phyloP scores from a whole-genome alignment of 2,113 vertebrate genomes.

The Ginglymostoma cirratum region DNA sequence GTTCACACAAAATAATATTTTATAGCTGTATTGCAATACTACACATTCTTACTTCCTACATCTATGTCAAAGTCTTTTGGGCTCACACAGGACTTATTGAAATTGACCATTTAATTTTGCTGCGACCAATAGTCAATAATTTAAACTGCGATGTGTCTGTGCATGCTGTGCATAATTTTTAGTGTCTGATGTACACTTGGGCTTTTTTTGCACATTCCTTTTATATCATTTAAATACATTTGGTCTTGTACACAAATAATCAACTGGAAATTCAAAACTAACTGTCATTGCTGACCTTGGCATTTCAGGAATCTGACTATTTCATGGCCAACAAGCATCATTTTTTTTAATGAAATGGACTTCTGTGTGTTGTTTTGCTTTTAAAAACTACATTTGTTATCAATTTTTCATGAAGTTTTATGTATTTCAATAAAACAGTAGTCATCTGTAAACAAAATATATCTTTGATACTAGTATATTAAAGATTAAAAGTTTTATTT shows the following conservation, averaged over 20 bases:
- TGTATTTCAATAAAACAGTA: neutral
- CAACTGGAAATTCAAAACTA: neutral
- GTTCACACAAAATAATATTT: neutral
- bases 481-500: neutral
- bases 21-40: neutral
- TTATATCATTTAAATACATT: neutral
- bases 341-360: neutral
- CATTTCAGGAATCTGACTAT: neutral
- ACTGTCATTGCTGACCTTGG: neutral
- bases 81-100: neutral
- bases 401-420: neutral
- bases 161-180: neutral
- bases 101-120: neutral
- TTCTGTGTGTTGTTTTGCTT: neutral
- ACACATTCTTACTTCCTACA: neutral
- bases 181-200: neutral
- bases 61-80: neutral
- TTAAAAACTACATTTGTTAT: neutral
- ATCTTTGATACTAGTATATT: neutral
- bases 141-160: neutral
- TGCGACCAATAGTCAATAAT: slow-evolving; percentile 12
- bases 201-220: neutral
- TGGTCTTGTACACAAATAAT: slow-evolving; percentile 8
- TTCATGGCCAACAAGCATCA: neutral
- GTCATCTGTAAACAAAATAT: neutral